Base-by-base conservation (phyloP, 2,888 invertebrate genomes). In the Drosophila paramelanica region DNA sequence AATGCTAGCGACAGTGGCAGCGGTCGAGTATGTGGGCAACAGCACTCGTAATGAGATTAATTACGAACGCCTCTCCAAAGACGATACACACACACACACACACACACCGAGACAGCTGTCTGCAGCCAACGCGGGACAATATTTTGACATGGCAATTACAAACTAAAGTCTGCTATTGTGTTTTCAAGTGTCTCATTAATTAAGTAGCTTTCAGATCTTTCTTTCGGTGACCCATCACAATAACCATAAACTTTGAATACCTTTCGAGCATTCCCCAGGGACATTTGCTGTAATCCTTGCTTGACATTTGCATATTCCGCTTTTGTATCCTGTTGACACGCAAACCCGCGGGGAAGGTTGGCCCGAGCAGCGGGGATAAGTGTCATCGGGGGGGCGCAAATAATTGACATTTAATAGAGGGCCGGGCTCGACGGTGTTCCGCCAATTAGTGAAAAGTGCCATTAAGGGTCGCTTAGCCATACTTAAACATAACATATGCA, bases 1-100 rank as follows among this genome's bases (percentile, higher is more conserved):
- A 79, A 68, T 59, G 78, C 68, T 39, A 60, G 64, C 61, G 53
- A 43, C 45, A 23, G 41, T 17, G 45, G 25, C 56, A 10, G 25
- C 27, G 46, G 55, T 41, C 36, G 60, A 56, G 7, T 47, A 52
- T 46, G 59, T n/a, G 25, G 56, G 41, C 61, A 51, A 38, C 38
- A 59, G 23, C 53, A 58, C 25, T 62, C 58, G 68, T 76, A 79
- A 75, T 69, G 83, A 82, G 86, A 85, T 86, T 85, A 88, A 85
- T 88, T 88, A 82, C 74, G 66, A 77, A 67, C 74, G 65, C 68
- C 76, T 73, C 75, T 66, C 60, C 25, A 52, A 33, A 58, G 8
- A 17, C 17, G 23, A n/a, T 5, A 31, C 31, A 11, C 50, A 39
- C 38, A 43, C 47, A 47, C 39, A 31, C 27, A 5, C 51, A 41